These are phyloP conservation scores for Wiebesia pumilae DNA, from an alignment of 1,140 invertebrate genomes.

Conservation along the genomic window DNA sequence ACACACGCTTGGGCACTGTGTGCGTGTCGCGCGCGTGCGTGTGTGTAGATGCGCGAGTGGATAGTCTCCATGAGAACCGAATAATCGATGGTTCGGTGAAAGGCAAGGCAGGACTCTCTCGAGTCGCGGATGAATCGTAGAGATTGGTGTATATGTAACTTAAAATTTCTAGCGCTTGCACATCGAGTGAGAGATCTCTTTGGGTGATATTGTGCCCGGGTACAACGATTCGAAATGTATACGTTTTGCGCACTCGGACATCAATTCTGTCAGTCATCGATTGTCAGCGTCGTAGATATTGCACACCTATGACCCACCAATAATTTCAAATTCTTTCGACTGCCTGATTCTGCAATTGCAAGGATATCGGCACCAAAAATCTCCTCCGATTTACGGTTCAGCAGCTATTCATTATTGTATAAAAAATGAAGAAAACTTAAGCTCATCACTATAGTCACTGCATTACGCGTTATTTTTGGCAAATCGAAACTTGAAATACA, in stretches of 20 bases:
- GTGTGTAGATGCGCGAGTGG: background rate
- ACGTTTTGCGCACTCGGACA: background rate
- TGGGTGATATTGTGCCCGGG: background rate
- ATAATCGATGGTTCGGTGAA: slow-evolving; percentile 38
- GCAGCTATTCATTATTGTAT: no score
- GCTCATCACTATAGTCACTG: no score
- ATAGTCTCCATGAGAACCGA: slow-evolving; percentile 13
- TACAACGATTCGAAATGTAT: background rate
- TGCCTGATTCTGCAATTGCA: background rate
- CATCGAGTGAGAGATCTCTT: background rate
- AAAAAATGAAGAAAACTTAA: no score
- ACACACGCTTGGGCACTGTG: background rate
- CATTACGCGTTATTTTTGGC: background rate
- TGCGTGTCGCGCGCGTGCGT: no score
- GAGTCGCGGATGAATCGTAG: background rate
- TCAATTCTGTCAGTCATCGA: background rate
- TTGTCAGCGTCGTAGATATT: background rate
- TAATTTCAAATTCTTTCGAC: background rate
- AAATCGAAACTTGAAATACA: background rate
- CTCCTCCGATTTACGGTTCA: no score
- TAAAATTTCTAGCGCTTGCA: slow-evolving; percentile 21
- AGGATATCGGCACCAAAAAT: no score
- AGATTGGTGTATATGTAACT: background rate
- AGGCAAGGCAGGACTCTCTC: background rate
- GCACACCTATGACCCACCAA: background rate